Evolutionary conservation across 2,797 vertebrate species (phyloP).

Genomic region (Bryconaethiops microstoma): DNA sequence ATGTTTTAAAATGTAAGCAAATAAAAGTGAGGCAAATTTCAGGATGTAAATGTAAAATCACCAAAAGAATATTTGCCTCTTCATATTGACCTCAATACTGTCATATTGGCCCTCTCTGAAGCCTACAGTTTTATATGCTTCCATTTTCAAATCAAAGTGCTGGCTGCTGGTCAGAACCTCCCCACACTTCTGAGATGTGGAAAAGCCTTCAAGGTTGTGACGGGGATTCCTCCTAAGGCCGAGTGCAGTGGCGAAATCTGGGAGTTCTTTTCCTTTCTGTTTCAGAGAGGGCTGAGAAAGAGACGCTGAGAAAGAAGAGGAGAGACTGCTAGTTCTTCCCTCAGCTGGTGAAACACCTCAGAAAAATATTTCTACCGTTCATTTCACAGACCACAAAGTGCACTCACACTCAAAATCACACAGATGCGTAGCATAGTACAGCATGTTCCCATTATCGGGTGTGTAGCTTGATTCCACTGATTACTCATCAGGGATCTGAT

Average conservation of each 20-base stretch:
- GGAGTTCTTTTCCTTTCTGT: neutral
- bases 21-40: too few species aligned
- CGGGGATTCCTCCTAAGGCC: neutral
- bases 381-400: neutral
- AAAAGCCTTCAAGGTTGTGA: neutral
- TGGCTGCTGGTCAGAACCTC: neutral
- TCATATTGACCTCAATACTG: too few species aligned
- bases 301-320: neutral
- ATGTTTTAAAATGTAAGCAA: too few species aligned
- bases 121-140: neutral
- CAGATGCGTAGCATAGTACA: neutral
- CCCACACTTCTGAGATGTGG: neutral
- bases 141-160: neutral
- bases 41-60: too few species aligned
- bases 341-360: neutral
- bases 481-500: slow-evolving; percentile 21
- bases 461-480: slow-evolving; percentile 24
- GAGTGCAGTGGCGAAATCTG: neutral
- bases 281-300: neutral
- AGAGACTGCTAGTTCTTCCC: neutral
- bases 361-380: neutral
- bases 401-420: neutral
- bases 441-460: neutral
- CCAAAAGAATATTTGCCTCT: too few species aligned
- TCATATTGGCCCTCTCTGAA: too few species aligned